Evolutionary conservation across 2,113 vertebrate genomes (phyloP).

Genomic region (Pterophyllum scalare): DNA sequence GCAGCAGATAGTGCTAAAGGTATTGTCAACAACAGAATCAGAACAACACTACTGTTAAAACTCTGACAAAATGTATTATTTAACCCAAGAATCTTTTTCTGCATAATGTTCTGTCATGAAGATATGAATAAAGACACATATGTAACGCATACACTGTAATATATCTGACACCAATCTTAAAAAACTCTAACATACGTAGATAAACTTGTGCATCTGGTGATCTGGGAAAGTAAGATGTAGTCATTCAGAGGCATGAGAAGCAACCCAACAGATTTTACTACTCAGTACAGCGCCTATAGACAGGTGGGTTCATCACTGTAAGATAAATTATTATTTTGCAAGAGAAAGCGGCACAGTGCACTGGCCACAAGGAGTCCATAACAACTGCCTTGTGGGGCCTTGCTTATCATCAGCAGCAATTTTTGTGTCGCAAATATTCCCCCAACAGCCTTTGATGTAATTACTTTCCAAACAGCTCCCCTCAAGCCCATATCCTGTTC

Average conservation of each 20-base stretch:
- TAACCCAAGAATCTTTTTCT: fast-evolving
- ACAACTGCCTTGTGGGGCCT: constrained; percentile 76
- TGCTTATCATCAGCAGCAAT: constrained; percentile 75
- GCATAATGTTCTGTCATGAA: neutral
- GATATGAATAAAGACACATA: neutral
- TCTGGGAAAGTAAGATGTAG: neutral
- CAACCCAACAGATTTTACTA: constrained; percentile 27
- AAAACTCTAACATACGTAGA: neutral
- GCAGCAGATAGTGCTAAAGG: neutral
- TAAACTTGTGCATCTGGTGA: neutral
- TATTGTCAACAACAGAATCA: neutral
- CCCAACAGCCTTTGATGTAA: constrained; percentile 80
- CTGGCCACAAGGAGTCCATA: constrained; percentile 68
- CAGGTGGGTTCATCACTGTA: constrained; percentile 60
- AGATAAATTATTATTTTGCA: constrained; percentile 70
- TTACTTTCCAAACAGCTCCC: constrained; percentile 81
- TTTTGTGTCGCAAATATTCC: constrained; percentile 78
- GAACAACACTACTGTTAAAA: neutral
- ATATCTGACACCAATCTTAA: neutral
- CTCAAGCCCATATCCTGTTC: constrained; percentile 76
- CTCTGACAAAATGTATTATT: neutral
- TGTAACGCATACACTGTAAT: neutral
- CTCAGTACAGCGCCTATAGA: constrained; percentile 21
- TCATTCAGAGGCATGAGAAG: neutral
- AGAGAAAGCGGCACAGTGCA: constrained; percentile 60